Base-by-base conservation (phyloP, 1,140 invertebrate genomes). In the Colletes gigas region DNA sequence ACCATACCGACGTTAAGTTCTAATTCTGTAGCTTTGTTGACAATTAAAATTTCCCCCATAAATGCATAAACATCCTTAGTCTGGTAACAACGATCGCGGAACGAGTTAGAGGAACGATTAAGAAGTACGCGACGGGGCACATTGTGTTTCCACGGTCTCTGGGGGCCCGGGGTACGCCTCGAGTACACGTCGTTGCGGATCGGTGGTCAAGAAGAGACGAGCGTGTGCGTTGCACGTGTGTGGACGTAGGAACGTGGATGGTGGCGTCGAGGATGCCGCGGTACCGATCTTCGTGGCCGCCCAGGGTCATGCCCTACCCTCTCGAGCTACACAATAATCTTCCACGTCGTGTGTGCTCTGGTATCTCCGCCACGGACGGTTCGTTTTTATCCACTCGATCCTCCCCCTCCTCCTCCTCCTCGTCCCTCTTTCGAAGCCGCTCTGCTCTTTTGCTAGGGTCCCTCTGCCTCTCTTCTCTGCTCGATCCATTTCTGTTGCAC, bases 241-340 rank as follows among this genome's bases (percentile, higher is more conserved):
- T 69, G 41, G 57, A 76, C 39, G 59, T 78, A 77, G 17, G 81
- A 44, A 44, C 59, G 75, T 74, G 69, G 72, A 68, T 68, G 69
- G 66, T 55, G 65, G 76, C 71, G 82, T 70, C 66, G 69, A 81
- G 60, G 69, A 71, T 84, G 83, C 75, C 44, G 83, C 54, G 85
- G 86, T 83, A 87, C 85, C 85, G 86, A 86, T 87, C 86, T 83
- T 89, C 90, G 90, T 91, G 90, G 88, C 91, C 86, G 90, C 91
- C 90, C 90, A 90, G 91, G 92, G 92, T 93, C 92, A 91, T 92
- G 92, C 86, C 92, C 91, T 92, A 90, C 91, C 92, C 90, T 91
- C 90, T 81, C 83, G 85, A 83, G 84, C 86, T 88, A 83, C 86
- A 89, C 89, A 90, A 90, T 90, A 90, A 91, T 90, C 90, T 92